Evolutionary conservation across 2,888 invertebrate genomes (phyloP).

Genomic region (Drosophila parthenogenetica): DNA sequence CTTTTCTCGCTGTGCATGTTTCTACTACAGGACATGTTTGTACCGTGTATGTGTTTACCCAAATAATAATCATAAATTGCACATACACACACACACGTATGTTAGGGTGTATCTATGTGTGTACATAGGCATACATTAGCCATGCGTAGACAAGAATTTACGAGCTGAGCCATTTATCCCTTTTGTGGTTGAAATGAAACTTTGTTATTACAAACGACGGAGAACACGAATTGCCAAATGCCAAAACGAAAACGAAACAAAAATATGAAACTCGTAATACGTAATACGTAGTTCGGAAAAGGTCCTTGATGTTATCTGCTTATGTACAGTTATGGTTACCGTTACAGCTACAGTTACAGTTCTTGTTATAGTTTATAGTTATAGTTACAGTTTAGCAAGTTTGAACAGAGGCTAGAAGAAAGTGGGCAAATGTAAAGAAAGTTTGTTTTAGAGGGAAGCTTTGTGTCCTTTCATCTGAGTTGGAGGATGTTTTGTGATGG

Average conservation of each 20-base stretch:
- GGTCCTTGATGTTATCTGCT: conserved; percentile 51
- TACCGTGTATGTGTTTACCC: conserved; percentile 2
- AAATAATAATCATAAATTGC: conserved; percentile 22
- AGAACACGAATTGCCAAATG: conserved; percentile 47
- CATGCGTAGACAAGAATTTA: conserved; percentile 54
- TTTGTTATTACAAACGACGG: conserved; percentile 67
- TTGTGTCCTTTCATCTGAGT: too few species aligned
- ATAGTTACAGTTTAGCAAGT: conserved; percentile 6
- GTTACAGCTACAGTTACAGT: conserved; percentile 6
- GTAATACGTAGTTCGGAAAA: conserved; percentile 36
- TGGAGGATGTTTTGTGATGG: too few species aligned
- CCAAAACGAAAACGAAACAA: neutral
- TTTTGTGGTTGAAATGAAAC: conserved; percentile 40
- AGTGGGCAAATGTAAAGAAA: neutral
- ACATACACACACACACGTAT: neutral
- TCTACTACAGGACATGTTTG: conserved; percentile 14
- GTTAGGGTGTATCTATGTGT: neutral
- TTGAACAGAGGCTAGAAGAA: neutral
- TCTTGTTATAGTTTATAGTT: neutral
- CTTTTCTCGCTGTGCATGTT: conserved; percentile 9
- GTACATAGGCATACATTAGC: conserved; percentile 31
- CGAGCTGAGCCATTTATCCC: conserved; percentile 52
- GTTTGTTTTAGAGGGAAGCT: too few species aligned
- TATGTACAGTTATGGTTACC: conserved; percentile 35
- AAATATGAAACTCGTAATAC: conserved; percentile 44